Base-by-base conservation (phyloP, 2,113 vertebrate species). In the Seriola aureovittata region DNA sequence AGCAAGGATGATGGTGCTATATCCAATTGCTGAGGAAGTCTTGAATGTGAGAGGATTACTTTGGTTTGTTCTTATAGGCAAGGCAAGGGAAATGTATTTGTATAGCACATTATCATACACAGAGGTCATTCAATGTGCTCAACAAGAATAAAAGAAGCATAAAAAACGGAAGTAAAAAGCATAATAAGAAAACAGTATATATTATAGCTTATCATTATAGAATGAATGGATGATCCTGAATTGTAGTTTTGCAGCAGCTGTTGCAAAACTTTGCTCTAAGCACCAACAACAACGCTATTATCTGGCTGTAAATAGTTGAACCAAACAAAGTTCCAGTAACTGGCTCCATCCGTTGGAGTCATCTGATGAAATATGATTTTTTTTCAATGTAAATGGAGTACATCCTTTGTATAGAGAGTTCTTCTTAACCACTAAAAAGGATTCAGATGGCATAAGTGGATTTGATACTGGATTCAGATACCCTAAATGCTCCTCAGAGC, bases 301-400 rank as follows among this genome's bases (percentile, higher is more conserved):
- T 60, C 60, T 83, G 4, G 21, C 42, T n/a, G 48, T 71, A 17
- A 71, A 73, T 54, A 44, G 14, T 16, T 73, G 58, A 70, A 29
- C 21, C 25, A 38, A 65, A 76, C n/a, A 32, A 13, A 8, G 38
- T 25, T 66, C 13, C n/a, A 68, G 17, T 34, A 9, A 68, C 16
- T 34, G 16, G 16, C 52, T 54, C 16, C 29, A 52, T 32, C 44
- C 25, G 52, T 21, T 5, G 1, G 25, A 48, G 16, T 48, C 46
- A 17, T 48, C 16, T 48, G 46, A 17, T 48, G 7, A 67, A 32
- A 29, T 19, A 32, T 19, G 4, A 14, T 17, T 16, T 66, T 21
- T 65, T 23, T 64, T 36, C 16, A 50, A 19, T 50, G 19, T 60
- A 14, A 60, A 21, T 62, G 7, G 9, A 63, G 54, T 21, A 67